Evolutionary conservation across 2,888 invertebrate species (phyloP), one percentile per base, ranked within the genome.

Genomic region (Agonopterix alstromeriana): DNA sequence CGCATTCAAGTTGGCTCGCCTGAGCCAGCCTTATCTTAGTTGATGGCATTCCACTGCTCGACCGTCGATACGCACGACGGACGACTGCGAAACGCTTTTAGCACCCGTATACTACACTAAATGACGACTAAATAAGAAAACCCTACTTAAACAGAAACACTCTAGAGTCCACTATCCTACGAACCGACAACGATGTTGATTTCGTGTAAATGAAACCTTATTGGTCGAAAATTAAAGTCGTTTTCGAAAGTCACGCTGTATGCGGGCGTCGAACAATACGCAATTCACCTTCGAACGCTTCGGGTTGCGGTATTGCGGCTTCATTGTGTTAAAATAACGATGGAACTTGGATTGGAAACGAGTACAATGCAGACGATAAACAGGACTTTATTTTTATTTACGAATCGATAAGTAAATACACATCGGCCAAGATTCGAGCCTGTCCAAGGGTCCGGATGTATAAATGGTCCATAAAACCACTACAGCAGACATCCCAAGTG

Each of bases 61-160:
- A 65, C 74, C 73, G 73, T 75, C 81, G 86, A 85, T 85, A 87
- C 84, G 83, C 82, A 85, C 83, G 82, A 79, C 81, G 76, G 77
- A 73, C 80, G 81, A 85, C 87, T 86, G 85, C 84, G 82, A 87
- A 87, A 86, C 82, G 87, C 87, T 87, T 86, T 86, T 86, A 87
- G 79, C 77, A 79, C 78, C 80, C 82, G 77, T 79, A 77, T 77
- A 73, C 68, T 66, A 68, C 64, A 73, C 56, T 46, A 36, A 14
- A 49, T 36, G 35, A 48, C 40, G 36, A 14, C 40, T 10, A 52
- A 58, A 55, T 59, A 58, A 45, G 52, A 47, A 70, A 71, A 71
- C 57, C 56, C 53, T 45, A 59, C 65, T 60, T 70, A 61, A 56
- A 47, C 27, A 43, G 8, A 42, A 4, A 8, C 42, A 50, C 65